These are phyloP conservation scores for Aphaenogaster rudis DNA, from an alignment of 1,140 invertebrate genomes.

Conservation along the genomic window DNA sequence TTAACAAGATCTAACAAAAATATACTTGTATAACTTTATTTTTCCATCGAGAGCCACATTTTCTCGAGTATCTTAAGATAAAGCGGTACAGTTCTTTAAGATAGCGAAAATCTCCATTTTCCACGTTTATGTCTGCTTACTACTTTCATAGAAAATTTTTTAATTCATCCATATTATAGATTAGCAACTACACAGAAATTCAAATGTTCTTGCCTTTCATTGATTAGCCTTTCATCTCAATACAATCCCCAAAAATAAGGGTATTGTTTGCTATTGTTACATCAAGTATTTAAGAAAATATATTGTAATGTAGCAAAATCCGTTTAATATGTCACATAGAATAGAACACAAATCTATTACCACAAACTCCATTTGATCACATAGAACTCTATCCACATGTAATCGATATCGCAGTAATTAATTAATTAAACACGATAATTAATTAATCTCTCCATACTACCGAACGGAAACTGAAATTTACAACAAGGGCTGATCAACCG, in stretches of 20 bases:
- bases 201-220: neutral
- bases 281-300: neutral
- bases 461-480: neutral
- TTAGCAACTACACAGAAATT: neutral
- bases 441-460: slow-evolving; percentile 1
- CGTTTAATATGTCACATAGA: neutral
- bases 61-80: neutral
- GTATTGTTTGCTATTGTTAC: neutral
- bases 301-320: neutral
- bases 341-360: neutral
- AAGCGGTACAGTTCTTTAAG: neutral
- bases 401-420: slow-evolving; percentile 36
- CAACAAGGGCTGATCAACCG: neutral
- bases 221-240: neutral
- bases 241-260: neutral
- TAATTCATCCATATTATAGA: neutral
- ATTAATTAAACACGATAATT: slow-evolving; percentile 23
- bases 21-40: slow-evolving; percentile 15
- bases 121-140: neutral
- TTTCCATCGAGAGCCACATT: neutral
- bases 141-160: neutral
- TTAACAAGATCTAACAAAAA: slow-evolving; percentile 34
- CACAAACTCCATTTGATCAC: slow-evolving; percentile 6
- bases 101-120: neutral
- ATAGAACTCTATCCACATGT: neutral